Conservation (phyloP, 2,113 vertebrate species). For the Melospiza georgiana region DNA sequence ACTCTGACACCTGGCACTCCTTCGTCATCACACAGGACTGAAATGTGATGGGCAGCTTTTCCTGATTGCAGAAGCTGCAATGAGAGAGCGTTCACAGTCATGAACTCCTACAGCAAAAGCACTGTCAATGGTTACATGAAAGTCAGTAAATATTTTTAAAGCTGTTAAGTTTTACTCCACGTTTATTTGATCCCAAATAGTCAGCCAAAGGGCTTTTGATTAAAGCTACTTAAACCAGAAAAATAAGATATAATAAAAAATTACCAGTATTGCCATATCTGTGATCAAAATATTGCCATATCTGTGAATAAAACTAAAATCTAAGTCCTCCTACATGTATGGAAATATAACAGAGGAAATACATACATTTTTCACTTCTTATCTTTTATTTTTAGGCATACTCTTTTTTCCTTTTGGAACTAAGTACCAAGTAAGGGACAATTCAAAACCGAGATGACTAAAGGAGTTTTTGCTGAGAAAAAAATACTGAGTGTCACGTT, state of each 20-base stretch:
- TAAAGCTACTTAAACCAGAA: not conserved
- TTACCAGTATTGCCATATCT: not conserved
- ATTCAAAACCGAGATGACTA: not conserved
- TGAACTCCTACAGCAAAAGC: not conserved
- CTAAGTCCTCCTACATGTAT: not conserved
- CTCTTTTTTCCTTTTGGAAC: not conserved
- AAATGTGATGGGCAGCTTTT: conserved; percentile 87
- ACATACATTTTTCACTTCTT: not conserved
- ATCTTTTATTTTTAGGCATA: not conserved
- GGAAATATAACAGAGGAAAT: not conserved
- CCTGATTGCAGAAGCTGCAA: conserved; percentile 86
- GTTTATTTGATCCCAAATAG: not conserved
- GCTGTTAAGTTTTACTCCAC: not conserved
- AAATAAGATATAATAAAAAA: not conserved
- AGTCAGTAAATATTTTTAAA: not conserved
- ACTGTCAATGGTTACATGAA: not conserved
- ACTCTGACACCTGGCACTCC: conserved; percentile 89
- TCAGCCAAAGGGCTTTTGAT: not conserved
- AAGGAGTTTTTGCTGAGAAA: not conserved
- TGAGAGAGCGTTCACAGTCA: not conserved
- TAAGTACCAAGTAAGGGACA: not conserved
- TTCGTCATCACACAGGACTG: conserved; percentile 91
- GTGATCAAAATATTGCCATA: not conserved
- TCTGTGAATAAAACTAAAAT: not conserved
- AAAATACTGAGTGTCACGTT: not conserved